Evolutionary conservation across 2,113 vertebrate genomes (phyloP), one percentile per base, ranked within the genome.

Genomic region (Protomyctophum bolini): DNA sequence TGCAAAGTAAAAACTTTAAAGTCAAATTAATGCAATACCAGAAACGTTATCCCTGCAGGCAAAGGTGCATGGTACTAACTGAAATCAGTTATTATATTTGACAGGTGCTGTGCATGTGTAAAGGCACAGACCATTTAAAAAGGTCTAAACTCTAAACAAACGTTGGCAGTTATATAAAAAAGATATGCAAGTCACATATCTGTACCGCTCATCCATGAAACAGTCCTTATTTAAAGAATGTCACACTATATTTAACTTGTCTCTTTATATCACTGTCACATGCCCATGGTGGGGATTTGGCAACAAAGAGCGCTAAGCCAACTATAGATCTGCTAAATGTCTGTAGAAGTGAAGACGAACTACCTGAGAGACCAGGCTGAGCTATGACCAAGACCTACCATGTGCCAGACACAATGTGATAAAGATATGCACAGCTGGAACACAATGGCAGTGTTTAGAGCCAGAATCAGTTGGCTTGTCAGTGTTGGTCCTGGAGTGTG

Each of bases 201-300:
- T 77, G 79, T 12, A 54, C 81, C 69, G 64, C 63, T 83, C 87
- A 91, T 77, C 87, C 91, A 77, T 88, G 89, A 87, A 88, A 86
- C 82, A 59, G 75, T 74, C 72, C 87, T 88, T 77, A 92, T 91
- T 89, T 88, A 83, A 88, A 80, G 83, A 89, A 94, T 93, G 91
- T 92, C 91, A 92, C 93, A 93, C 91, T 92, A 91, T 92, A 91
- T 93, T 93, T 91, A 90, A 92, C 91, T 84, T 86, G 92, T 85
- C 86, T 78, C 82, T 84, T 89, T 86, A 75, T 77, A 92, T 93
- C 88, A 89, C 83, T 85, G 88, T 92, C 89, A 87, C 73, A 72
- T 59, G 70, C 63, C 72, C 21, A 41, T 73, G 67, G 82, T 56
- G 70, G 80, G 82, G 66, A 75, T 80, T 82, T 73, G 79, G 79